These are phyloP conservation scores for Lasioglossum lativentre DNA, from an alignment of 2,888 invertebrate genomes.

Conservation along the genomic window DNA sequence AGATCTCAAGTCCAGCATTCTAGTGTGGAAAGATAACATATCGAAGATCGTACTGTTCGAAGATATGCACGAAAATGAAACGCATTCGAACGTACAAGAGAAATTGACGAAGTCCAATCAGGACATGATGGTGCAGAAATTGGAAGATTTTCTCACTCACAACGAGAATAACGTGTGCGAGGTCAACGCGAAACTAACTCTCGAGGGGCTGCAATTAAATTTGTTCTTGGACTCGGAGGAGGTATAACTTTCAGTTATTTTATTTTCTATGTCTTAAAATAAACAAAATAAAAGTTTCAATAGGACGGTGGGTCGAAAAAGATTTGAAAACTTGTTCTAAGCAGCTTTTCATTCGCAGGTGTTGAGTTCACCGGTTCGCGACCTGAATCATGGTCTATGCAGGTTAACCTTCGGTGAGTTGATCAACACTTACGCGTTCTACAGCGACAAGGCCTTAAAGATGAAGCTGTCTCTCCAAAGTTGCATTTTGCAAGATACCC, in stretches of 20 bases:
- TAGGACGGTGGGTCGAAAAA: too few relatives aligned
- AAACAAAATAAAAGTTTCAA: neutral
- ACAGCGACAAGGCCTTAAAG: constrained; percentile 89
- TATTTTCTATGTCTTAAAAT: neutral
- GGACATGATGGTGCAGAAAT: constrained; percentile 87
- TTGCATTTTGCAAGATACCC: constrained; percentile 89
- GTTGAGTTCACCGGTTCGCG: constrained; percentile 90
- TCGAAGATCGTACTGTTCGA: constrained; percentile 81
- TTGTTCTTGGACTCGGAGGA: constrained; percentile 91
- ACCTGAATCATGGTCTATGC: constrained; percentile 90
- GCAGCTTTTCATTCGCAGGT: constrained; percentile 76
- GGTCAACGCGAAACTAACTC: constrained; percentile 85
- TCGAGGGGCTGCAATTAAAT: constrained; percentile 90
- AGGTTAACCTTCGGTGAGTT: constrained; percentile 90
- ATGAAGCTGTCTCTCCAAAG: constrained; percentile 90
- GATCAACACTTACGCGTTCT: constrained; percentile 87
- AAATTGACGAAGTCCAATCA: constrained; percentile 16
- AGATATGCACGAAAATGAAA: constrained; percentile 68
- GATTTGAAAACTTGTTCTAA: neutral
- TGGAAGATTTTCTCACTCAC: constrained; percentile 91
- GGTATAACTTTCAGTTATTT: constrained; percentile 78
- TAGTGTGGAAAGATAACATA: constrained; percentile 90
- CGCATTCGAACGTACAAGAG: constrained; percentile 11
- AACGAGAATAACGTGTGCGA: constrained; percentile 85
- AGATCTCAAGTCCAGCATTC: constrained; percentile 90